Evolutionary conservation across 2,888 invertebrate genomes (phyloP), one percentile per base, ranked within the genome.

Genomic region (Tinea trinotella): DNA sequence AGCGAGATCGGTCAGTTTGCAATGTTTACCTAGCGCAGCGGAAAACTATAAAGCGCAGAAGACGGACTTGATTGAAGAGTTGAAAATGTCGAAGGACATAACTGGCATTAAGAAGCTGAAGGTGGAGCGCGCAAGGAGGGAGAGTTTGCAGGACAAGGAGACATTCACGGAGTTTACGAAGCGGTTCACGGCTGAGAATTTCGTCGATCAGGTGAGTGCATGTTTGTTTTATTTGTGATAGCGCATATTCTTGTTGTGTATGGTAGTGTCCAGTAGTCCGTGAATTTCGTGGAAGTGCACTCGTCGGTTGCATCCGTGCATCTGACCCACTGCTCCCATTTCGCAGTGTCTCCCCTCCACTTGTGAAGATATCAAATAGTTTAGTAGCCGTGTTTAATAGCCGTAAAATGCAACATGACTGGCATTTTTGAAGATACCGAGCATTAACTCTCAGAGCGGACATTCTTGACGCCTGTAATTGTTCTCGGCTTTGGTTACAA

Each of bases 21-120:
- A 92, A 71, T 91, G 92, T 63, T 74, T 92, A 35, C 88, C 91
- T 55, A 89, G 88, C 56, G 85, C 88, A 57, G 87, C 82, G 53
- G 93, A 93, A 59, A 89, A 91, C 48, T 94, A 91, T 78, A 87
- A 91, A 63, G 88, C 89, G 53, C 92, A 90, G 59, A 95, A 95
- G 75, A 93, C 92, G 19, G 95, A 96, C 74, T 82, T 97, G 50
- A 97, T 97, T 59, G 96, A 96, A 49, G 97, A 97, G 70, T 80
- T 97, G 57, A 97, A 97, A 76, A 91, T 95, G 87, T 95, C 96
- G 46, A 96, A 93, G 74, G 96, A 97, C 71, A 95, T 96, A 58
- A 93, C 94, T 1, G 97, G 97, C n/a, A 96, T 97, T 54, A 94
- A 93, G 76, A 96, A 96, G 76, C 79, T 96, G 88, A 97, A 96